Base-by-base conservation (phyloP, 1,140 invertebrate species). In the Drosophila pruinosa region DNA sequence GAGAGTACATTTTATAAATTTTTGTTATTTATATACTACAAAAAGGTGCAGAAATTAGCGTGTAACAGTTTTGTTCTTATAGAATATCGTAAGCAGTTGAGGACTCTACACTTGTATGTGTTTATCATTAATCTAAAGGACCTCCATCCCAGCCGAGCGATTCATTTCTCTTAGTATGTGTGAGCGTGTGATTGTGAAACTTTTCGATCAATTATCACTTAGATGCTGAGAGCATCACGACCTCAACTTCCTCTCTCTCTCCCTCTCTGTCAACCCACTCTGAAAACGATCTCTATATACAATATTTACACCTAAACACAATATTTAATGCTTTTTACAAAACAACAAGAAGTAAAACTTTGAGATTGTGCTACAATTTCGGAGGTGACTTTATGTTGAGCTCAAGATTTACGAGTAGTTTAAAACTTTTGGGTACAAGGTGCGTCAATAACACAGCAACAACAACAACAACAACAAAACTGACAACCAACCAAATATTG, bases 281-380 rank as follows among this genome's bases (percentile, higher is more conserved):
- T 47, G 21, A 26, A 45, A 56, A 72, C 77, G 69, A 53, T 72
- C 61, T 64, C 39, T 39, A n/a, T n/a, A n/a, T n/a, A n/a, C 21
- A 48, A 24, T 71, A 36, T 53, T 58, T 28, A 53, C 47, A 67
- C 34, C 14, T 57, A 31, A 61, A 36, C 56, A 58, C 39, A 50
- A 89, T 90, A 90, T 90, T 90, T 90, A 90, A 88, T 89, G 88
- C 88, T 90, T 89, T 90, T 90, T 89, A 81, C 73, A 74, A 65
- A 12, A 41, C 43, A 43, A 67, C 28, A 65, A n/a, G n/a, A n/a
- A n/a, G n/a, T n/a, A 59, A 8, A 59, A 59, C 19, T 6, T 48
- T 7, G 22, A 57, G 17, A 70, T 34, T 58, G 41, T 58, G 43
- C 3, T 50, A n/a, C 26, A 50, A 36, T 52, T 41, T 43, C 15